Evolutionary conservation across 2,113 vertebrate genomes (phyloP), one percentile per base, ranked within the genome.

Genomic region (Polypterus senegalus): DNA sequence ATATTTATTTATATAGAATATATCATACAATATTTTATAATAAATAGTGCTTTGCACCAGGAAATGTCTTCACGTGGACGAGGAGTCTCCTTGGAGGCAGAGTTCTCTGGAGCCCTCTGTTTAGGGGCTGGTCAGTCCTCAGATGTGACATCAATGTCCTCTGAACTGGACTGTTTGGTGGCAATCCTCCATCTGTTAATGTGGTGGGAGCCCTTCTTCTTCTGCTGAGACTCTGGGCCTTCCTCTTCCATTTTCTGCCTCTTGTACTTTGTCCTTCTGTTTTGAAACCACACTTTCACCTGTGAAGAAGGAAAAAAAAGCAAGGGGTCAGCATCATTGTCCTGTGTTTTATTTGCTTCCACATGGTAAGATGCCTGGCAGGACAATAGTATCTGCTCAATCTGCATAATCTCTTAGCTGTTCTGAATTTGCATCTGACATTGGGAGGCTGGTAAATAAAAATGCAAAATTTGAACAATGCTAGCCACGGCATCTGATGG

Each of bases 271-370:
- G 95, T 98, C 78, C 94, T 74, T 67, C 95, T 66, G 86, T 98
- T 98, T 78, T 98, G 95, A 79, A 98, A 98, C 95, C 95, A 98
- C 53, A 98, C 95, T 78, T 98, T 98, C 78, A 98, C 95, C 95
- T 98, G 81, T 10, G n/a, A 7, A 55, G 9, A 55, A 27, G 43
- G 6, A 10, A 10, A 27, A 27, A 9, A 27, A 27, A 27, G 2
- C 27, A 27, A 27, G 27, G 1, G 27, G 27, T 27, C 27, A 27
- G 27, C 27, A 27, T 27, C 27, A 27, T 27, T 27, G 27, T 27
- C 27, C 27, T 27, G 27, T 27, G 27, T 27, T 27, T 27, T 27
- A 2, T 27, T 27, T 27, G 27, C 27, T 27, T 27, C 27, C 27
- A 27, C 27, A 27, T 27, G 27, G 27, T 27, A 27, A 27, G 27